phyloP scores from a whole-genome alignment of 2,888 invertebrate species.

The Chaetogeoica ovagalla region DNA sequence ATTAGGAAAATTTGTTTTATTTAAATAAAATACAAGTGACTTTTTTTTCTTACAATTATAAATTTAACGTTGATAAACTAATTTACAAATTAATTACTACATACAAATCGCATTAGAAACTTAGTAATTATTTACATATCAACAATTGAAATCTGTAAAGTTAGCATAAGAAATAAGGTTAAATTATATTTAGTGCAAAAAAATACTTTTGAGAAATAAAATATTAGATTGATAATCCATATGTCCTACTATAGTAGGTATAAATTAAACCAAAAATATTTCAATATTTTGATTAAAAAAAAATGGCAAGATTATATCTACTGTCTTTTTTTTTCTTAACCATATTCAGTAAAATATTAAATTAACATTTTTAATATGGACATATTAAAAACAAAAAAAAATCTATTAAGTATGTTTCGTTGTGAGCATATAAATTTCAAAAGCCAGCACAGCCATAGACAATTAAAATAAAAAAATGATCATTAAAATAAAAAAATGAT shows the following conservation, averaged over 20 bases:
- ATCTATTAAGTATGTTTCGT: conserved; percentile 47
- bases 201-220: conserved; percentile 10
- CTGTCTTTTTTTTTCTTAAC: neutral
- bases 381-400: conserved; percentile 28
- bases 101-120: conserved; percentile 25
- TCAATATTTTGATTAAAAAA: conserved; percentile 44
- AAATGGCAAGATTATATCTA: conserved; percentile 45
- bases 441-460: conserved; percentile 47
- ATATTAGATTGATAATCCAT: neutral
- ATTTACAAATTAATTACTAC: conserved; percentile 30
- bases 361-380: conserved; percentile 14
- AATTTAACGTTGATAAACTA: conserved; percentile 26
- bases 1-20: conserved; percentile 45
- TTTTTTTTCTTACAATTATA: conserved; percentile 28
- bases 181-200: conserved; percentile 20
- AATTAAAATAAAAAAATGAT: conserved; percentile 24
- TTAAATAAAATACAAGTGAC: conserved; percentile 48
- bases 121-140: conserved; percentile 11
- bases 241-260: neutral
- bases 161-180: conserved; percentile 30
- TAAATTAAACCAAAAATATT: conserved; percentile 30
- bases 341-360: neutral
- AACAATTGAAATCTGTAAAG: conserved; percentile 16
- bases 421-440: conserved; percentile 50
- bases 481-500: conserved; percentile 10